Percentiles rank a stretch among this genome's conserved stretches.
Evolutionary conservation across 2,888 invertebrate species (phyloP).

Genomic region (Dasypogon diadema): DNA sequence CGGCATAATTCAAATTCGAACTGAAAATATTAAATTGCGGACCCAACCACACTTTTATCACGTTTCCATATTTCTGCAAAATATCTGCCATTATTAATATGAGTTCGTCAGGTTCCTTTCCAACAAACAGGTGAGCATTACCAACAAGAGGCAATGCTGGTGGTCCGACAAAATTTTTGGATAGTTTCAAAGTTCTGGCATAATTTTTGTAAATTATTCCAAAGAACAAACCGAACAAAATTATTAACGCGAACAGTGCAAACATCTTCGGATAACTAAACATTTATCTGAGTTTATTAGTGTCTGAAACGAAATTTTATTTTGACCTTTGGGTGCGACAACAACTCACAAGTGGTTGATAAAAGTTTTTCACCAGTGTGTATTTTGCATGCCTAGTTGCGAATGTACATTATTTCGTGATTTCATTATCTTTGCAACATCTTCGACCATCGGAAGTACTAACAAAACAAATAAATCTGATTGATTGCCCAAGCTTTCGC

Average conservation of each 20-base stretch:
- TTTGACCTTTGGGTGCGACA: too few relatives aligned
- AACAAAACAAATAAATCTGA: too few relatives aligned
- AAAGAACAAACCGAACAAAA: not conserved
- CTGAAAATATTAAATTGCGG: constrained; percentile 63
- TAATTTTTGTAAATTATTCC: constrained; percentile 1
- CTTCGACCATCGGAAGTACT: too few relatives aligned
- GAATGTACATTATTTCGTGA: too few relatives aligned
- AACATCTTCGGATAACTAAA: not conserved
- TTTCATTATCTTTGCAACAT: too few relatives aligned
- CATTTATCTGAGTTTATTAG: too few relatives aligned
- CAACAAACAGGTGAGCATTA: constrained; percentile 68
- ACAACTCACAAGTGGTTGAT: too few relatives aligned
- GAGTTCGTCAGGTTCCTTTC: constrained; percentile 67
- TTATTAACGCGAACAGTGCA: not conserved
- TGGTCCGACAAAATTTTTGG: constrained; percentile 60
- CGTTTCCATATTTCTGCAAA: constrained; percentile 61
- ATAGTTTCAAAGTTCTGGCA: not conserved
- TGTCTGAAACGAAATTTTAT: too few relatives aligned
- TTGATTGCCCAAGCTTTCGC: too few relatives aligned
- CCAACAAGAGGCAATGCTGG: constrained; percentile 70
- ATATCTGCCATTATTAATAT: constrained; percentile 63
- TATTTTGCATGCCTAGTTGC: too few relatives aligned
- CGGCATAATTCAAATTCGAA: constrained; percentile 62
- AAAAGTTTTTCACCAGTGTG: too few relatives aligned
- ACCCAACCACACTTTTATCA: constrained; percentile 64